phyloP scores from a whole-genome alignment of 2,113 vertebrate species.

The Lonchura striata region DNA sequence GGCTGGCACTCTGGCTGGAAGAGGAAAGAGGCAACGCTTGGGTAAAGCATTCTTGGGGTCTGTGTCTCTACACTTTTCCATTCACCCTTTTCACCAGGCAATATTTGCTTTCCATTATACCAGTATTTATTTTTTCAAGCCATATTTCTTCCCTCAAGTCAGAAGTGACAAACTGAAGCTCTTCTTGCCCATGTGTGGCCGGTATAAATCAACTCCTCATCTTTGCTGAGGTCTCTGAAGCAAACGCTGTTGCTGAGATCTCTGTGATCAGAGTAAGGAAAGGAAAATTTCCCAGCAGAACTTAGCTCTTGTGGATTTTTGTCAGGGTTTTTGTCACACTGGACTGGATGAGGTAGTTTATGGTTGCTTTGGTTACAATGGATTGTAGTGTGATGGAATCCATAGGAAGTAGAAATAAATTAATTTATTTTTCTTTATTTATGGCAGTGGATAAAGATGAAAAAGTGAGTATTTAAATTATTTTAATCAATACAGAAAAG shows the following conservation, averaged over 20 bases:
- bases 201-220: not conserved
- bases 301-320: not conserved
- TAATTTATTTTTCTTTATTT: not conserved
- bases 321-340: not conserved
- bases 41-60: not conserved
- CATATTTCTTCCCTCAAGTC: not conserved
- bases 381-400: not conserved
- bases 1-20: not conserved
- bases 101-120: fast-evolving
- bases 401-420: not conserved
- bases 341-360: not conserved
- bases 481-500: not conserved
- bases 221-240: not conserved
- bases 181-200: not conserved
- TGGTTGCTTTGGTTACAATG: not conserved
- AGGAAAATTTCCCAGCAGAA: not conserved
- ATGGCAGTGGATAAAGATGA: not conserved
- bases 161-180: not conserved
- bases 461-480: not conserved
- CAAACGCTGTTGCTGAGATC: fast-evolving
- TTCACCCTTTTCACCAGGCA: not conserved
- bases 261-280: not conserved
- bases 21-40: not conserved
- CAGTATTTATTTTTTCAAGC: not conserved
- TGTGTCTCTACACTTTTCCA: not conserved